Conservation (phyloP, 2,888 invertebrate genomes). For the Eilema depressum region DNA sequence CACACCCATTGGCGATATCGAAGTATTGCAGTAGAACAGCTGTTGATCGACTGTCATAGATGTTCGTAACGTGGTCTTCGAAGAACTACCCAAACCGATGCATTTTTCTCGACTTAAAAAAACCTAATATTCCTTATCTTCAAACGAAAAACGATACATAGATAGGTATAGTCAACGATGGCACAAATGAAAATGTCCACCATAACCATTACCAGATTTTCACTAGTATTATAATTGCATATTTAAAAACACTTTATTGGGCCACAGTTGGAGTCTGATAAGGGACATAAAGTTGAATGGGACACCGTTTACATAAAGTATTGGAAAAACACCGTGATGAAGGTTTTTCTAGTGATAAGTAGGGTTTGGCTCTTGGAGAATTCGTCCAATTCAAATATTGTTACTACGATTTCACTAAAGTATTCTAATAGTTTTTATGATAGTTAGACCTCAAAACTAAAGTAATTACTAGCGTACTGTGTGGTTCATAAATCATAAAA, state of each 20-base stretch:
- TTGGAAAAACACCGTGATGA: conserved; percentile 39
- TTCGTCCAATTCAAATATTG: not conserved
- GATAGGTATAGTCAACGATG: conserved; percentile 22
- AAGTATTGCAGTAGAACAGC: too few species aligned
- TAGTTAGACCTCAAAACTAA: not conserved
- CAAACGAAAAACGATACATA: conserved; percentile 28
- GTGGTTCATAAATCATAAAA: too few species aligned
- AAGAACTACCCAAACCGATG: too few species aligned
- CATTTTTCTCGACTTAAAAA: not conserved
- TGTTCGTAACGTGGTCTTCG: too few species aligned
- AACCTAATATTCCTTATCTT: not conserved
- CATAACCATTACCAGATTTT: conserved; percentile 37
- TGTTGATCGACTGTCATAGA: too few species aligned
- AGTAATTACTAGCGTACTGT: too few species aligned
- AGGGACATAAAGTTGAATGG: conserved; percentile 48
- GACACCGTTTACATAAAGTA: conserved; percentile 49
- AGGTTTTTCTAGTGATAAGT: conserved; percentile 16
- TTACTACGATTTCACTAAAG: not conserved
- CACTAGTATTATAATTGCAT: conserved; percentile 50
- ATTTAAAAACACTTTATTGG: conserved; percentile 50
- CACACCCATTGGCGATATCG: too few species aligned
- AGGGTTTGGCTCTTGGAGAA: not conserved
- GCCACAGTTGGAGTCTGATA: conserved; percentile 44
- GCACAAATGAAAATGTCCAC: conserved; percentile 25
- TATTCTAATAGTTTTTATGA: not conserved